These are phyloP conservation scores for Periparus ater DNA, from an alignment of 2,797 vertebrate genomes.

Conservation along the genomic window DNA sequence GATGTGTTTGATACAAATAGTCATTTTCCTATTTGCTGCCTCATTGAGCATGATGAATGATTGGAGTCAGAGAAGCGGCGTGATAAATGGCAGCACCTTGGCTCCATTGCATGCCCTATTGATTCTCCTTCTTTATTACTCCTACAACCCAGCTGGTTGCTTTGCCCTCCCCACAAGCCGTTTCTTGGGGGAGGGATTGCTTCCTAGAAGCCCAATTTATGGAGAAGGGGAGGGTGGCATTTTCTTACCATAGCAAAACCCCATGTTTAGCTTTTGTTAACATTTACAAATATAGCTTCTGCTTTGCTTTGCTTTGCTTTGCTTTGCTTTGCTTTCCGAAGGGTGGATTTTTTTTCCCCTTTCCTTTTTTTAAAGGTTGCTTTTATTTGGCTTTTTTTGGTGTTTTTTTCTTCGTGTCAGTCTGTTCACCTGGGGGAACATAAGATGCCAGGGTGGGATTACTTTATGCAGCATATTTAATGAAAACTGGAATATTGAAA, in stretches of 20 bases:
- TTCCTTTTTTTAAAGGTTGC: not conserved
- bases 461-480: conserved; percentile 5
- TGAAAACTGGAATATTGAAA: conserved; percentile 45
- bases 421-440: not conserved
- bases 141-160: conserved; percentile 99
- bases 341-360: not conserved
- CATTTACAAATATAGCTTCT: conserved; percentile 77
- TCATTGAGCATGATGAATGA: conserved; percentile 99
- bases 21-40: conserved; percentile 99
- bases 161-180: conserved; percentile 89
- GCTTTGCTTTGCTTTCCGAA: not conserved
- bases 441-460: not conserved
- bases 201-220: conserved; percentile 88
- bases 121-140: conserved; percentile 99
- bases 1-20: conserved; percentile 99
- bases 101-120: conserved; percentile 99
- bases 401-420: not conserved
- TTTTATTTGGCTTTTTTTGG: not conserved
- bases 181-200: conserved; percentile 85
- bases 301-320: not conserved
- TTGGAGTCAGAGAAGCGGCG: conserved; percentile 99
- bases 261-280: conserved; percentile 81
- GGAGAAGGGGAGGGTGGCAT: conserved; percentile 84
- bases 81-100: conserved; percentile 99
- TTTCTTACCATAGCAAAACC: conserved; percentile 80